A percentile compares a stretch with the other conserved stretches of the same genome.
Evolutionary conservation across 1,140 invertebrate genomes (phyloP).

Genomic region (Cydia fagiglandana): DNA sequence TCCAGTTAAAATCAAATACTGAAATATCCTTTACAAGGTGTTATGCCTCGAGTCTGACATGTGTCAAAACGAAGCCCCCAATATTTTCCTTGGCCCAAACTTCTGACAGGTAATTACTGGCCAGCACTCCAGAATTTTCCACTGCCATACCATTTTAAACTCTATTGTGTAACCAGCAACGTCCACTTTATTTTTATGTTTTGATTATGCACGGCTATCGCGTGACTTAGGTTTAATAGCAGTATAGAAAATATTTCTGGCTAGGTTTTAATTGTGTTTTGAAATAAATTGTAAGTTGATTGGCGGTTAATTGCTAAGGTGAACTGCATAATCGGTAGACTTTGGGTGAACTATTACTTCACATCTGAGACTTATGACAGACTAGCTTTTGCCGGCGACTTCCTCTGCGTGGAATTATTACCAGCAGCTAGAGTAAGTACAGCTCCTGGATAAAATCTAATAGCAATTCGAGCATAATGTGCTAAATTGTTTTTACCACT

Average conservation of each 20-base stretch:
- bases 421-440: no score
- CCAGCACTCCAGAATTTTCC: slow-evolving; percentile 12
- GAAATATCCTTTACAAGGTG: slow-evolving; percentile 25
- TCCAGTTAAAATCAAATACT: slow-evolving; percentile 18
- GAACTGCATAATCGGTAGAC: background rate
- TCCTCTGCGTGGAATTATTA: no score
- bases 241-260: slow-evolving; percentile 26
- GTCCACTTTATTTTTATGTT: background rate
- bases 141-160: background rate
- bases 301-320: background rate
- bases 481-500: no score
- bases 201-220: slow-evolving; percentile 3
- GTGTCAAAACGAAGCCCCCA: slow-evolving; percentile 11
- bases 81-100: slow-evolving; percentile 28
- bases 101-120: slow-evolving; percentile 30
- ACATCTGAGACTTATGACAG: no score
- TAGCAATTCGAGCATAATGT: no score
- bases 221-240: slow-evolving; percentile 23
- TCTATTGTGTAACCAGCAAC: background rate
- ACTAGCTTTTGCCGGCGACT: no score
- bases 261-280: slow-evolving; percentile 27
- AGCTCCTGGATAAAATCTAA: no score
- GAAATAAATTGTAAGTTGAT: slow-evolving; percentile 9
- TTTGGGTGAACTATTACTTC: background rate
- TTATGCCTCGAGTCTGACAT: slow-evolving; percentile 6